These are phyloP conservation scores for Platyscapa corneri DNA, from an alignment of 1,140 invertebrate species.

Conservation along the genomic window DNA sequence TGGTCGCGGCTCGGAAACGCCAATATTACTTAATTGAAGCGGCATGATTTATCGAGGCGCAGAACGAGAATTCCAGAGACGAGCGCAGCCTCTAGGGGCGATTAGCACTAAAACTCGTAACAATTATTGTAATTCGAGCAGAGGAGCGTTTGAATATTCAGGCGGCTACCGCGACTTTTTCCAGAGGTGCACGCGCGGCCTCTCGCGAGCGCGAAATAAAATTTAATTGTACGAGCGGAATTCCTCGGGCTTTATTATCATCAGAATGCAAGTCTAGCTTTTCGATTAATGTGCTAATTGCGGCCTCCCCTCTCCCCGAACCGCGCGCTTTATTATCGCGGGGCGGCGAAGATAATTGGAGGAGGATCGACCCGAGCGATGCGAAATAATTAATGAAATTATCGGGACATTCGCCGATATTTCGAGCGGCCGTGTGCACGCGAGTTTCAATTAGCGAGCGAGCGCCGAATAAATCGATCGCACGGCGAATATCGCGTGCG, in stretches of 20 bases:
- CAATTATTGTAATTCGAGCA: slow-evolving; percentile 46
- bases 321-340: background rate
- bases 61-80: slow-evolving; percentile 32
- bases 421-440: background rate
- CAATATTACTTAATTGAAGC: slow-evolving; percentile 53
- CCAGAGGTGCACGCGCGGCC: background rate
- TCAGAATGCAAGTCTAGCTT: background rate
- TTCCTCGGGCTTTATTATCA: slow-evolving; percentile 15
- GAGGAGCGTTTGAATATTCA: slow-evolving; percentile 39
- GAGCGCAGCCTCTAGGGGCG: background rate
- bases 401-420: background rate
- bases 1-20: slow-evolving; percentile 35
- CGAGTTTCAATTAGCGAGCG: slow-evolving; percentile 31
- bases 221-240: slow-evolving; percentile 31
- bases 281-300: slow-evolving; percentile 51
- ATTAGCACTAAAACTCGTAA: slow-evolving; percentile 50
- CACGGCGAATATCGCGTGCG: slow-evolving; percentile 65
- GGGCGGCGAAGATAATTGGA: background rate
- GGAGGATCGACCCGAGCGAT: too few species aligned
- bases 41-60: slow-evolving; percentile 43
- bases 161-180: background rate
- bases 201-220: slow-evolving; percentile 35
- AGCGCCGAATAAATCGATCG: slow-evolving; percentile 26
- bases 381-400: slow-evolving; percentile 8
- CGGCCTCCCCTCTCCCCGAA: background rate